Evolutionary conservation across 2,888 invertebrate genomes (phyloP).

Genomic region (Pyrrhia umbra): DNA sequence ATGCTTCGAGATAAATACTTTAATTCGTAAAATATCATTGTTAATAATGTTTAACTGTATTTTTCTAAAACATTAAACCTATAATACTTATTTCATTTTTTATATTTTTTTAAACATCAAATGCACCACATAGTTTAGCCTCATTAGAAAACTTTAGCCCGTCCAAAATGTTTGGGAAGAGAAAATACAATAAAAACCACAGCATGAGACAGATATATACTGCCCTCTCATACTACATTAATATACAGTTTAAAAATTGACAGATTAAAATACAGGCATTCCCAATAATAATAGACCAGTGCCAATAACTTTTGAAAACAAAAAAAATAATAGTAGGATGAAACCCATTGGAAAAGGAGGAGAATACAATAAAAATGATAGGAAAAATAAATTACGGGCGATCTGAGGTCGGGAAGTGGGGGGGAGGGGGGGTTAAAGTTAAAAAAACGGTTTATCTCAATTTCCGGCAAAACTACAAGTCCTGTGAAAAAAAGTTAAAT

Average conservation of each 20-base stretch:
- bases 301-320: no score
- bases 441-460: no score
- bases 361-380: no score
- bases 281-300: slow-evolving; percentile 25
- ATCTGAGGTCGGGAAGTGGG: no score
- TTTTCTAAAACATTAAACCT: slow-evolving; percentile 58
- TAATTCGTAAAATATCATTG: slow-evolving; percentile 37
- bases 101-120: slow-evolving; percentile 68
- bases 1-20: slow-evolving; percentile 64
- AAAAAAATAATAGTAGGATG: no score
- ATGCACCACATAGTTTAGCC: slow-evolving; percentile 72
- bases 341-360: no score
- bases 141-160: slow-evolving; percentile 68
- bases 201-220: slow-evolving; percentile 24
- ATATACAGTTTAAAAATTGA: slow-evolving; percentile 49
- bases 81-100: slow-evolving; percentile 59
- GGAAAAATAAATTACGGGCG: no score
- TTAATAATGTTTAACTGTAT: slow-evolving; percentile 35
- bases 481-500: no score
- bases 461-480: no score
- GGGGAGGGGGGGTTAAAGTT: no score
- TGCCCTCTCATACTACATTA: slow-evolving; percentile 14
- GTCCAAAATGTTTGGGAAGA: slow-evolving; percentile 45
- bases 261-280: slow-evolving; percentile 48
- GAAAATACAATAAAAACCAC: slow-evolving; percentile 39